These are phyloP conservation scores for Muraenolepis orangiensis DNA, from an alignment of 2,797 vertebrate species.

Conservation along the genomic window DNA sequence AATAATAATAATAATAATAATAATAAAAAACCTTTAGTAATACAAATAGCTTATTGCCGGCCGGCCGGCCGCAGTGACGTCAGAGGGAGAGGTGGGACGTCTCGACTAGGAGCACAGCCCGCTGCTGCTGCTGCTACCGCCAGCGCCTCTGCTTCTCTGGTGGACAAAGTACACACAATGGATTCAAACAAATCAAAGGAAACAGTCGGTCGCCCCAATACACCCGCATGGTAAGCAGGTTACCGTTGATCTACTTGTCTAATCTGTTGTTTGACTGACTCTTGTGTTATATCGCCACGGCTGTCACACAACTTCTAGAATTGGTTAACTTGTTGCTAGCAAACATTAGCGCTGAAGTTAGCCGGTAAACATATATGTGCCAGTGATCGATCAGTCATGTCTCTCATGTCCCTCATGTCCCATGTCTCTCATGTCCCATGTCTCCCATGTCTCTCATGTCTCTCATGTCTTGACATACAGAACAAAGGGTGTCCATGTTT, in stretches of 20 bases:
- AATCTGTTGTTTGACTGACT: background rate
- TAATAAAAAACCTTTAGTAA: too few relatives aligned
- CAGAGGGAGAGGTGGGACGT: background rate
- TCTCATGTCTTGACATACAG: background rate
- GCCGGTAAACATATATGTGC: background rate
- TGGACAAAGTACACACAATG: background rate
- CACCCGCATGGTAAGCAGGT: background rate
- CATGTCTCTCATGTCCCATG: background rate
- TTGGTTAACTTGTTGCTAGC: constrained; percentile 52
- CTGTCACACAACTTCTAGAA: constrained; percentile 38
- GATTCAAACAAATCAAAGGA: background rate
- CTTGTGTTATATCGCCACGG: background rate
- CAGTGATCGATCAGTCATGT: background rate
- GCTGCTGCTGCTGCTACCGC: too few relatives aligned
- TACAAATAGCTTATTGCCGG: too few relatives aligned
- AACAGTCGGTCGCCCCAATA: too few relatives aligned
- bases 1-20: too few relatives aligned
- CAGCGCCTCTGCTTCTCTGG: background rate
- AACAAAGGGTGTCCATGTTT: too few relatives aligned
- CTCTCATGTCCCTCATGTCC: background rate
- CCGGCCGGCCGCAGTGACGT: too few relatives aligned
- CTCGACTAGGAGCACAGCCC: too few relatives aligned
- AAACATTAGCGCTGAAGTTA: constrained; percentile 28
- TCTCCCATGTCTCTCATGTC: background rate
- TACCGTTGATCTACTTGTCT: background rate